phyloP scores from a whole-genome alignment of 1,140 invertebrate species.

The Lepidurus couesii region DNA sequence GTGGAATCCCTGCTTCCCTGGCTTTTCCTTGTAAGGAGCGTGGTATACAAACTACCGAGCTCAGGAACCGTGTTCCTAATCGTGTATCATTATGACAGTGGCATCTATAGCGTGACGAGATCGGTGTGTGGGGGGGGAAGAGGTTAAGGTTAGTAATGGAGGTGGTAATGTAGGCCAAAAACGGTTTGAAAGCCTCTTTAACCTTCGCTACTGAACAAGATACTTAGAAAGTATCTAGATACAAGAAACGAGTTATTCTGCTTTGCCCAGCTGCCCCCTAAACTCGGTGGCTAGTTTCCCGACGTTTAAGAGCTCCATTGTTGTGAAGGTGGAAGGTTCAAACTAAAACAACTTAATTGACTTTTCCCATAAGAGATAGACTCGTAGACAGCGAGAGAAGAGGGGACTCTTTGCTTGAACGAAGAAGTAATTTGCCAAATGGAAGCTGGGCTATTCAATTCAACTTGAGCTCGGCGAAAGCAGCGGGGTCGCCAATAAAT shows the following conservation, averaged over 20 bases:
- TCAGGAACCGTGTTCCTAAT: neutral
- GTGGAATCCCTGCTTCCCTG: neutral
- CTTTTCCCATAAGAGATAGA: neutral
- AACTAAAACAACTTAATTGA: neutral
- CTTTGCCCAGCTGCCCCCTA: neutral
- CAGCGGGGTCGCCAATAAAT: constrained; percentile 21
- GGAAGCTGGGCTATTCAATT: constrained; percentile 5
- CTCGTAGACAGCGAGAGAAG: too few species aligned
- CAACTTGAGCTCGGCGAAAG: neutral
- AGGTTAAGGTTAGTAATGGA: too few species aligned
- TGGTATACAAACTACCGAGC: neutral
- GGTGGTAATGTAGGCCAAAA: neutral
- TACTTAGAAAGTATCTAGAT: too few species aligned
- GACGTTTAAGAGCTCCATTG: neutral
- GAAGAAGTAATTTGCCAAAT: constrained; percentile 8
- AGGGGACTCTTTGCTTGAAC: neutral
- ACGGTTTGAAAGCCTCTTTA: neutral
- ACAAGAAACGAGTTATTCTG: neutral
- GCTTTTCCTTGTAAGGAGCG: neutral
- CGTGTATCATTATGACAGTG: constrained; percentile 1
- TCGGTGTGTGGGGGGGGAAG: neutral
- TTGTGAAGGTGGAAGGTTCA: neutral
- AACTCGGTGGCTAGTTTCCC: neutral
- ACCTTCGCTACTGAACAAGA: neutral
- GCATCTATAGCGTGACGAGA: neutral